Conservation (phyloP, 2,797 vertebrate species). For the Diceros bicornis region DNA sequence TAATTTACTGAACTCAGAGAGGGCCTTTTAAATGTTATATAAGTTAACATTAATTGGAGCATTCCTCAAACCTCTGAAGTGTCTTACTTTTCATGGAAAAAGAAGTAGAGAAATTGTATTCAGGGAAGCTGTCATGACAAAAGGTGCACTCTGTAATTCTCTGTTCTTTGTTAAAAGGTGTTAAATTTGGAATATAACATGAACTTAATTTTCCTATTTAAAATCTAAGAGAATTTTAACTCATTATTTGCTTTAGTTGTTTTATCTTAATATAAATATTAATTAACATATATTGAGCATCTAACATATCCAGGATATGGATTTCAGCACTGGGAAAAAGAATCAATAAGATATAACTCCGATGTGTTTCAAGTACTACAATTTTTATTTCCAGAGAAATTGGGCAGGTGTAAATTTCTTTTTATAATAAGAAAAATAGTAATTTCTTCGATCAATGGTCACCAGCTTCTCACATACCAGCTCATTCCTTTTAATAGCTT, state of each 20-base stretch:
- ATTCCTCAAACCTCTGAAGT: neutral
- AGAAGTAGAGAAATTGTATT: constrained; percentile 30
- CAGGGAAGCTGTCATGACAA: neutral
- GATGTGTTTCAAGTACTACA: neutral
- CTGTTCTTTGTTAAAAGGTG: neutral
- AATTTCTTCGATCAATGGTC: neutral
- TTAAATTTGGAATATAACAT: neutral
- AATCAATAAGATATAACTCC: neutral
- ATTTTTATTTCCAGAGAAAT: neutral
- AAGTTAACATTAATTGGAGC: constrained; percentile 21
- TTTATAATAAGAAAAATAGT: neutral
- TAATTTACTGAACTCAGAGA: constrained; percentile 41
- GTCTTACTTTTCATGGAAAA: neutral
- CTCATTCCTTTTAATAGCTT: neutral
- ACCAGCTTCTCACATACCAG: neutral
- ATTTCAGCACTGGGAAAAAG: neutral
- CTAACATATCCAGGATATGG: neutral
- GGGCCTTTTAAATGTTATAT: constrained; percentile 32
- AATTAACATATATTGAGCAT: neutral
- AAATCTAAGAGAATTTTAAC: neutral
- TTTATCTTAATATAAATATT: neutral
- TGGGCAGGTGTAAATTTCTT: neutral
- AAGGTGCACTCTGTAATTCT: neutral
- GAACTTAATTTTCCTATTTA: constrained; percentile 8
- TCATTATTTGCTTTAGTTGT: neutral